Base-by-base conservation (phyloP, 2,888 invertebrate species). In the Callinectes sapidus region DNA sequence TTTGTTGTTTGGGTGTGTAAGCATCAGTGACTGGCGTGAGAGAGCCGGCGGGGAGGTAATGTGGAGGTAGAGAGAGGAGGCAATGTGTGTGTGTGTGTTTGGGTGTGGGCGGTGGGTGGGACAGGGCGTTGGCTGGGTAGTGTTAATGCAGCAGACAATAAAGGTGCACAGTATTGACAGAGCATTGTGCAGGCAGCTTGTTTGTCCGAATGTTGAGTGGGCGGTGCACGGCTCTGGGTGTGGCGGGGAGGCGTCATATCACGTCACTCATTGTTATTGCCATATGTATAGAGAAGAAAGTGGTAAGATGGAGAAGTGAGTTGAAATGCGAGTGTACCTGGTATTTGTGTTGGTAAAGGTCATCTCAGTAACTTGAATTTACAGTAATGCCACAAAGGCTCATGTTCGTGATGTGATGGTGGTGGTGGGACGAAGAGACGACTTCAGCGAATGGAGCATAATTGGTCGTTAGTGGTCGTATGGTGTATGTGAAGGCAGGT, bases 21-120 rank as follows among this genome's bases (percentile, higher is more conserved):
- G 35, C 32, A 81, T 16, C 81, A 32, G 32, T 81, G 77, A 81
- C 28, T 81, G 81, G 81, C 35, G 81, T 32, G 81, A 16, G 81
- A 35, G 35, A 35, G 18, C 81, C 32, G 35, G 32, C 81, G 3
- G 81, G 81, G 16, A 35, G 32, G 35, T 14, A 35, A 16, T 10
- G 35, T 6, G 81, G 71, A 35, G 81, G 81, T 16, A 35, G 39
- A 42, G 39, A 39, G 39, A 23, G 61, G 55, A 39, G 55, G 61
- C n/a, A 48, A 23, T 16, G 88, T 88, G 54, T 61, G 61, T 28
- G 55, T 32, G 88, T 13, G 32, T 14, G n/a, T n/a, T n/a, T n/a
- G n/a, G n/a, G 88, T 88, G 54, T 88, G 55, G 54, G 54, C 55
- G 88, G 35, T 81, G 35, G 81, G 81, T 35, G 81, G 81, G 81